phyloP scores from a whole-genome alignment of 2,888 invertebrate species.

The Gnatocerus cornutus region DNA sequence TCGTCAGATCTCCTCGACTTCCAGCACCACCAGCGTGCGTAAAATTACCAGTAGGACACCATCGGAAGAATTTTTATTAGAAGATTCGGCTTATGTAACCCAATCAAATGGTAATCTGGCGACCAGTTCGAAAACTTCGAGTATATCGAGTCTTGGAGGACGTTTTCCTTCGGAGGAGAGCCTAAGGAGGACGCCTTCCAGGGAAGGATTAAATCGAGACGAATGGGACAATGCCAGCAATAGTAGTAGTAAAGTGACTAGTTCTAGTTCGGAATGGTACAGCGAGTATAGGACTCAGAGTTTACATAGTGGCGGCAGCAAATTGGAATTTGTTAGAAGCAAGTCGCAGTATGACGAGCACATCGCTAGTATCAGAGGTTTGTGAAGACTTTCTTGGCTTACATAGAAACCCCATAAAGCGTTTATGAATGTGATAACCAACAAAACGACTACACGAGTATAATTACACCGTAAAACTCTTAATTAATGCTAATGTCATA shows the following conservation, averaged over 20 bases:
- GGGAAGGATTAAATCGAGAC: slow-evolving; percentile 57
- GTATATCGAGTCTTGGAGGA: slow-evolving; percentile 72
- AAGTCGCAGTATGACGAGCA: slow-evolving; percentile 90
- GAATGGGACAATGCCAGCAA: slow-evolving; percentile 69
- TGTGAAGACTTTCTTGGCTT: slow-evolving; percentile 54
- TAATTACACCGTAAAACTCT: slow-evolving; percentile 28
- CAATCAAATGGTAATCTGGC: slow-evolving; percentile 70
- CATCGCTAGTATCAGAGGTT: slow-evolving; percentile 90
- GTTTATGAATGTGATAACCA: not conserved
- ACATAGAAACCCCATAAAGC: not conserved
- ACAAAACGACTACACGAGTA: not conserved
- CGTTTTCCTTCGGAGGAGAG: slow-evolving; percentile 75
- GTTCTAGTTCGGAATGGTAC: slow-evolving; percentile 74
- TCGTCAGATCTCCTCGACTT: slow-evolving; percentile 72
- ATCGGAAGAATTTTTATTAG: slow-evolving; percentile 72
- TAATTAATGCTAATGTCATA: slow-evolving; percentile 45
- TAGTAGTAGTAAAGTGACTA: slow-evolving; percentile 71
- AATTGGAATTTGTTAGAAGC: slow-evolving; percentile 83
- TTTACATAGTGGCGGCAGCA: slow-evolving; percentile 79
- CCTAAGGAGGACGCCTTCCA: slow-evolving; percentile 68
- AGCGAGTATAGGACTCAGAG: slow-evolving; percentile 74
- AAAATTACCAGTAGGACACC: slow-evolving; percentile 69
- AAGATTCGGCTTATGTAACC: slow-evolving; percentile 77
- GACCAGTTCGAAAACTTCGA: slow-evolving; percentile 72
- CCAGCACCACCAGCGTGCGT: slow-evolving; percentile 58